A percentile compares a stretch with the other conserved stretches of the same genome.
phyloP scores from a whole-genome alignment of 2,113 vertebrate species.

The Sisor rabdophorus region DNA sequence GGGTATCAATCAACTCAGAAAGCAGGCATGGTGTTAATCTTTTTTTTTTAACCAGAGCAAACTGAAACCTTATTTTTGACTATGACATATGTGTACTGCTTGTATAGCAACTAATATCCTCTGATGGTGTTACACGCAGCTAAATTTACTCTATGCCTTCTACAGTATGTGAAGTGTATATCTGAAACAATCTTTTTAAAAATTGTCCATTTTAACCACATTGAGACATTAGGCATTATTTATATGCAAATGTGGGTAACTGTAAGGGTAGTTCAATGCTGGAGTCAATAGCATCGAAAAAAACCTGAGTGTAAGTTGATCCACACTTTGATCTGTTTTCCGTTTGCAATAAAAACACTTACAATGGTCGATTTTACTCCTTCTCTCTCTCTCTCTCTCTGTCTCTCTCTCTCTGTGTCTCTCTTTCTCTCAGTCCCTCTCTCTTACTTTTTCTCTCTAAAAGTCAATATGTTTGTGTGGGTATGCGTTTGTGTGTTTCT shows the following conservation, averaged over 20 bases:
- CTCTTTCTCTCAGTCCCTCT: too few relatives aligned
- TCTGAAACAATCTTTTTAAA: not conserved
- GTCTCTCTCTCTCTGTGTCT: too few relatives aligned
- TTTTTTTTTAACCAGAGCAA: not conserved
- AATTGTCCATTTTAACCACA: slow-evolving; percentile 23
- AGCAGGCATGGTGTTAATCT: not conserved
- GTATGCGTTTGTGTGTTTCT: slow-evolving; percentile 9
- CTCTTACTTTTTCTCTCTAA: too few relatives aligned
- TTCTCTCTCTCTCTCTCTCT: not conserved
- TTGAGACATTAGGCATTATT: slow-evolving; percentile 9
- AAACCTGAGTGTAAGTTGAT: slow-evolving; percentile 34
- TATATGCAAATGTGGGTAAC: slow-evolving; percentile 29
- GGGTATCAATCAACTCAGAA: not conserved
- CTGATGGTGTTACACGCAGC: not conserved
- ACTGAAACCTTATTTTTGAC: not conserved
- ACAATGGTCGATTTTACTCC: slow-evolving; percentile 25
- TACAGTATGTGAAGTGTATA: too few relatives aligned
- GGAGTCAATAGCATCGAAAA: slow-evolving; percentile 40
- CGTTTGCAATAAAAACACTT: slow-evolving; percentile 42
- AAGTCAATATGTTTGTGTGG: slow-evolving; percentile 3
- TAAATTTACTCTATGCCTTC: not conserved
- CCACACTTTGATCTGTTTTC: slow-evolving; percentile 43
- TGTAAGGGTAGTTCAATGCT: slow-evolving; percentile 34
- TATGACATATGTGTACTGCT: too few relatives aligned
- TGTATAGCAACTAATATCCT: not conserved